Conservation (phyloP, 2,888 invertebrate genomes). For the Galeruca laticollis region DNA sequence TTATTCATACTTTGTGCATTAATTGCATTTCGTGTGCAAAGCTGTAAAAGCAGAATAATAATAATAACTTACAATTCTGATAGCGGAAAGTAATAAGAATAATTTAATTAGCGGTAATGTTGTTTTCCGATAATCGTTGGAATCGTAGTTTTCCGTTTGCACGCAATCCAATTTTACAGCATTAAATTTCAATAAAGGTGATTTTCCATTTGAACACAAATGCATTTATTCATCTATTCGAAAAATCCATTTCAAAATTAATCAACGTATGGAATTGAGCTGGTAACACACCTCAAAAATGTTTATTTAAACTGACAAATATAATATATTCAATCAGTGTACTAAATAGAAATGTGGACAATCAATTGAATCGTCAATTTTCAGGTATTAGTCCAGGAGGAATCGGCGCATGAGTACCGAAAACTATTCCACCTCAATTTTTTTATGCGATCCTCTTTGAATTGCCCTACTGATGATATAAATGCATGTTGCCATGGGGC, state of each 20-base stretch:
- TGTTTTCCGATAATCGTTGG: constrained; percentile 3
- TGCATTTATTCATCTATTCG: neutral
- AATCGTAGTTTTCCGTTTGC: neutral
- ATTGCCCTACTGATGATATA: too few relatives aligned
- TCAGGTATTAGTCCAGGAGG: too few relatives aligned
- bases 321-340: too few relatives aligned
- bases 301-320: neutral
- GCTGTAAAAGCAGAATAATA: neutral
- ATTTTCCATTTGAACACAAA: neutral
- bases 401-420: too few relatives aligned
- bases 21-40: neutral
- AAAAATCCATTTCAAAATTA: neutral
- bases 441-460: too few relatives aligned
- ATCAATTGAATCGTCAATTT: too few relatives aligned
- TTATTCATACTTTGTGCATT: too few relatives aligned
- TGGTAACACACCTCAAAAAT: neutral
- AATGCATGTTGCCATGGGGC: too few relatives aligned
- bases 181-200: neutral
- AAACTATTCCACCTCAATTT: too few relatives aligned
- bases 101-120: constrained; percentile 3
- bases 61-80: neutral
- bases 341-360: too few relatives aligned
- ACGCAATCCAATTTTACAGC: constrained; percentile 4
- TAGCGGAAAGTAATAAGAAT: neutral
- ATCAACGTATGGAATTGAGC: neutral